Evolutionary conservation across 2,113 vertebrate species (phyloP).

Genomic region (Suncus etruscus): DNA sequence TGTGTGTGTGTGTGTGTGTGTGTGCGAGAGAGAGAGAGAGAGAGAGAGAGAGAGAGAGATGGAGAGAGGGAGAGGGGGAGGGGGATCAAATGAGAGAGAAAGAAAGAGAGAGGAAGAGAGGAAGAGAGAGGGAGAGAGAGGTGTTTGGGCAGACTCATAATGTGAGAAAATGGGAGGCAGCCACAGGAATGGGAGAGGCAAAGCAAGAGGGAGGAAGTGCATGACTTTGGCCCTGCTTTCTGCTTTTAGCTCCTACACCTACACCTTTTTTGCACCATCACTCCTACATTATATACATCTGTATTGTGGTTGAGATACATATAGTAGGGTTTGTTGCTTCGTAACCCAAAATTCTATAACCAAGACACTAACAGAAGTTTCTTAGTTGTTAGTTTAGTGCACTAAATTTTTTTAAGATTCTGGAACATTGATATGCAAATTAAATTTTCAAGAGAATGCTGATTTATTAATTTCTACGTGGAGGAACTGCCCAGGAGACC

Average conservation of each 20-base stretch:
- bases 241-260: background rate
- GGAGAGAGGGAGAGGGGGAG: background rate
- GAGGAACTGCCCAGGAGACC: slow-evolving; percentile 18
- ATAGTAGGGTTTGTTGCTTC: slow-evolving; percentile 10
- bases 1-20: no score
- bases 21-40: no score
- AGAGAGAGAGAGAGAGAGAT: no score
- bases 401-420: slow-evolving; percentile 49
- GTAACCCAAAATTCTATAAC: background rate
- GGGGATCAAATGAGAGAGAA: background rate
- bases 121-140: background rate
- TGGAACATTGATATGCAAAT: slow-evolving; percentile 43
- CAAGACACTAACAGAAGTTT: background rate
- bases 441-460: slow-evolving; percentile 51
- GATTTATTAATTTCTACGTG: slow-evolving; percentile 64
- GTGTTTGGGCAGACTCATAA: background rate
- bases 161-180: background rate
- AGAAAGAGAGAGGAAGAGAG: background rate
- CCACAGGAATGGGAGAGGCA: background rate
- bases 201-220: background rate
- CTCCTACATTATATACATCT: background rate
- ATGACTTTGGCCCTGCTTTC: background rate
- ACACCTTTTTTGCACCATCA: background rate
- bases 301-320: background rate
- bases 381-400: background rate